Evolutionary conservation across 1,140 invertebrate genomes (phyloP), one percentile per base, ranked within the genome.

Genomic region (Drosophila ficusphila): DNA sequence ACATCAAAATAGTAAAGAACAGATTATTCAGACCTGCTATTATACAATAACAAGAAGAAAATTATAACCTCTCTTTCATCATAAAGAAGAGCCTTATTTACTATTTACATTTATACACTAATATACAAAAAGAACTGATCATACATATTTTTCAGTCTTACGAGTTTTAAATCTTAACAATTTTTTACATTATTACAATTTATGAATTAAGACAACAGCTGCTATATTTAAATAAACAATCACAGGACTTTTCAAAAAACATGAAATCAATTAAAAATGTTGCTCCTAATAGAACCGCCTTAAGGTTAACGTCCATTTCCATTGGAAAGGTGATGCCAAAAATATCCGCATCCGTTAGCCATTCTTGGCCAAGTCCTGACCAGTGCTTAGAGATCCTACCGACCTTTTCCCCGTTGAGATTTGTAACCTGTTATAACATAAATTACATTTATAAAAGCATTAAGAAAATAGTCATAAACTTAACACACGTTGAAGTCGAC

Each of bases 381-480:
- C 96, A 97, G 76, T 96, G 94, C 79, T 96, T 96, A 1, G 94
- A 94, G 67, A 97, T 97, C 81, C 93, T 94, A 0, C 96, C 96
- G 38, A 97, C 94, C 73, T 93, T 92, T 27, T 92, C 91, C 3
- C 94, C 94, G 77, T 95, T 94, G 36, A 92, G 90, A 1, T 94
- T 94, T 60, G 95, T 93, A 16, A 96, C 92, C 95, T 91, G 33
- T 0, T 14, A 46, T 11, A 16, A 19, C 8, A 27, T 6, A n/a
- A 9, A 29, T 21, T 3, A 4, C 31, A 14, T 14, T 3, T 11
- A 6, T 3, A 57, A 9, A 16, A 18, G n/a, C 62, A 4, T 19
- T 4, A 34, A 3, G 23, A 36, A n/a, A n/a, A 16, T 11, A 21
- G n/a, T 34, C 1, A 3, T 0, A 1, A n/a, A 18, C 1, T 9